Conservation (phyloP, 2,797 vertebrate genomes). For the Xiphorhynchus erythropygius region DNA sequence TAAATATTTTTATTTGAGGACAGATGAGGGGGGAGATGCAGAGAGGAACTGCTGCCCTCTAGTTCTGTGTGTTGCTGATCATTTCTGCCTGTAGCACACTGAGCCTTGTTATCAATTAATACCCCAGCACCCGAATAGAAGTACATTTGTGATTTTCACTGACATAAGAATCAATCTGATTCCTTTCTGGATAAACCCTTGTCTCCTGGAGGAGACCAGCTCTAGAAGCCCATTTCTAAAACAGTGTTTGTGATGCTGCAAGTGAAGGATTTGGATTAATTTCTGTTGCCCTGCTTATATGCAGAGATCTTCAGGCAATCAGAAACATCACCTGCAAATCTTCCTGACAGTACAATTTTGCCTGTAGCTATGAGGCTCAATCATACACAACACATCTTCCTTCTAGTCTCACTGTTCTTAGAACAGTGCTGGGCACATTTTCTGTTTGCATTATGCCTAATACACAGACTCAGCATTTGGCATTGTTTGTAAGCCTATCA, state of each 20-base stretch:
- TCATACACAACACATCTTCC: background rate
- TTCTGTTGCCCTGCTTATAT: background rate
- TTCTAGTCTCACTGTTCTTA: background rate
- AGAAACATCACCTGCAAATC: conserved; percentile 55
- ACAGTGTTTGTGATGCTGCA: background rate
- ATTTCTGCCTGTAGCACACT: background rate
- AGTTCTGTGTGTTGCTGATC: background rate
- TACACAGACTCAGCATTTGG: conserved; percentile 44
- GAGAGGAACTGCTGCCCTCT: background rate
- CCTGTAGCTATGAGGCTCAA: conserved; percentile 33
- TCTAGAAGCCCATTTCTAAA: conserved; percentile 3
- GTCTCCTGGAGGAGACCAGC: background rate
- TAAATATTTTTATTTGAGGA: conserved; percentile 31
- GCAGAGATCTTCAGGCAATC: conserved; percentile 35
- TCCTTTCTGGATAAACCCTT: background rate
- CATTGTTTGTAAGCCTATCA: conserved; percentile 64
- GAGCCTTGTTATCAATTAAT: background rate
- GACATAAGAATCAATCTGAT: background rate
- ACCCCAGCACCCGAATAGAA: background rate
- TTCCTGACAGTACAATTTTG: conserved; percentile 35
- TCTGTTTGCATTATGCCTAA: conserved; percentile 30
- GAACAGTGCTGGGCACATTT: background rate
- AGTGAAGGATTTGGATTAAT: conserved; percentile 17
- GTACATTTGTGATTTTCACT: background rate
- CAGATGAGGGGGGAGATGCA: background rate